These are phyloP conservation scores for Ceratosolen solmsi DNA, from an alignment of 1,140 invertebrate species.

Conservation along the genomic window DNA sequence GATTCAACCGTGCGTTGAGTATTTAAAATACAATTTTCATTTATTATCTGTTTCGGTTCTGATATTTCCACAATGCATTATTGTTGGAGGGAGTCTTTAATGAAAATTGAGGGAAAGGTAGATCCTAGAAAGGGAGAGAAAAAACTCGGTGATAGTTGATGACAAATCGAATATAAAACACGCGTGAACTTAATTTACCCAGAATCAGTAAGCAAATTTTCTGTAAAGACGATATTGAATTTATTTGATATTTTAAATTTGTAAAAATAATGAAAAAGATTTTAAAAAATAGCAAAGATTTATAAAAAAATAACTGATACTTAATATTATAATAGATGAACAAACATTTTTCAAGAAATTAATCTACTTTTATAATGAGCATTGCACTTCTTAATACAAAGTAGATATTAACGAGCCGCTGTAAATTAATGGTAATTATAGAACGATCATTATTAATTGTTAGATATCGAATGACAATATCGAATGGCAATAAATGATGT, in stretches of 20 bases:
- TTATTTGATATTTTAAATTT: too few species aligned
- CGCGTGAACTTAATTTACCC: too few species aligned
- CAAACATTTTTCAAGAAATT: background rate
- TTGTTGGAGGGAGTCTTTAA: background rate
- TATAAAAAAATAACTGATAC: too few species aligned
- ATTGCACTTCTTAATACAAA: background rate
- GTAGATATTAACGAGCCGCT: background rate
- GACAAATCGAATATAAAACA: too few species aligned
- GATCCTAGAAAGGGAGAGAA: background rate
- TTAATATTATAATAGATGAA: too few species aligned
- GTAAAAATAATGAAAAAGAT: too few species aligned
- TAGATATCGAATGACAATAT: background rate
- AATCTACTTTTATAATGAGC: background rate
- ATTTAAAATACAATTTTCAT: background rate
- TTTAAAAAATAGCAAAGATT: too few species aligned
- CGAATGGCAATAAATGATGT: background rate
- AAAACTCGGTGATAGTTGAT: too few species aligned
- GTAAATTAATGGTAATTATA: background rate
- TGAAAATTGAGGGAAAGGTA: background rate
- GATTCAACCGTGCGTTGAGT: constrained; percentile 3
- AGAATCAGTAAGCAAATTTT: too few species aligned
- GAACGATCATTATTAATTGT: background rate
- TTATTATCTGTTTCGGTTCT: background rate
- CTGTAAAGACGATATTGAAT: too few species aligned
- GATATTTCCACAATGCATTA: background rate